These are phyloP conservation scores for Pentamera pediparva DNA, from an alignment of 53 echinoderm and acorn worm genomes.

Conservation along the genomic window DNA sequence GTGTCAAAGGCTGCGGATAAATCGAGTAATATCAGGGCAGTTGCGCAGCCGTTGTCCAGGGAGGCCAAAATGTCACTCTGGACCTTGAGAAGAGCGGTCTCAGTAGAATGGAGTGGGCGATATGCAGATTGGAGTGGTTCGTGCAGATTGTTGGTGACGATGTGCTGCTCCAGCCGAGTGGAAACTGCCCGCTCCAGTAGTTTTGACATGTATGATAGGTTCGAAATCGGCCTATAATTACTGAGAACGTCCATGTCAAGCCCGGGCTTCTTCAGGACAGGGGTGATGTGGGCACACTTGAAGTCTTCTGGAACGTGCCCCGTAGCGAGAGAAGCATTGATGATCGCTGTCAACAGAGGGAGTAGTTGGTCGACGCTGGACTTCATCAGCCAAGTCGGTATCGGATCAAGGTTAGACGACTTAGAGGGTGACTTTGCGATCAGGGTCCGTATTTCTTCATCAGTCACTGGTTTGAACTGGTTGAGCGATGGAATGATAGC, in stretches of 20 bases:
- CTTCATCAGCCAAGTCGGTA: background rate
- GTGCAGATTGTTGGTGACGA: background rate
- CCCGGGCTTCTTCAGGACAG: background rate
- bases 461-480: background rate
- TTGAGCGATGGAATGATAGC: background rate
- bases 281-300: too few relatives aligned
- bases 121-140: background rate
- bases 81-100: background rate
- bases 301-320: background rate
- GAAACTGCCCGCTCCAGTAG: background rate
- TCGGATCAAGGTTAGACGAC: background rate
- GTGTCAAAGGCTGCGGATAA: too few relatives aligned
- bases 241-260: background rate
- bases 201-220: background rate
- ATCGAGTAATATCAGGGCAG: too few relatives aligned
- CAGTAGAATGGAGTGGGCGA: background rate
- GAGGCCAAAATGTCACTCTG: background rate
- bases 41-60: background rate
- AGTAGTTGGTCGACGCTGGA: background rate
- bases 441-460: background rate
- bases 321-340: background rate
- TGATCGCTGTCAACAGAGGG: background rate
- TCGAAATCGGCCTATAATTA: too few relatives aligned
- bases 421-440: background rate
- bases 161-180: background rate